phyloP scores from a whole-genome alignment of 2,113 vertebrate genomes.

The Boulengeromyrus knoepffleri region DNA sequence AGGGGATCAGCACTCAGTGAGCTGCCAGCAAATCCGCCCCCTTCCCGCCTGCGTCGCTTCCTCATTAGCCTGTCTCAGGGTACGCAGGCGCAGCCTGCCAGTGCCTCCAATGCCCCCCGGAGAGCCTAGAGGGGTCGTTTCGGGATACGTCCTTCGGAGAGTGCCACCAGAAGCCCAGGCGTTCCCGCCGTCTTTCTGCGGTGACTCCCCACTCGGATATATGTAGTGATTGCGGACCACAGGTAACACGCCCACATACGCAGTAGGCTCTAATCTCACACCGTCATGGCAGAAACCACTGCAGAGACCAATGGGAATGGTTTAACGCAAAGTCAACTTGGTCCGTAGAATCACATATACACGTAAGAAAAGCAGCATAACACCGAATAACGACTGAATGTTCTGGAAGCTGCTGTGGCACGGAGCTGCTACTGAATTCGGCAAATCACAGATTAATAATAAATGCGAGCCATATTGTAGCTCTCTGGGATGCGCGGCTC shows the following conservation, averaged over 20 bases:
- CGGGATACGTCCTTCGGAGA: not conserved
- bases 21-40: not conserved
- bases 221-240: not conserved
- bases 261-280: not conserved
- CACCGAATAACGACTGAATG: not conserved
- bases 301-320: not conserved
- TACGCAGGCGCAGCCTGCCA: not conserved
- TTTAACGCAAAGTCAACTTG: not conserved
- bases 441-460: slow-evolving; percentile 55
- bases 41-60: not conserved
- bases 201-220: not conserved
- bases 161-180: not conserved
- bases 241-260: not conserved
- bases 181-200: not conserved
- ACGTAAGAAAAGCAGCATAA: not conserved
- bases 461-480: slow-evolving; percentile 35
- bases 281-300: not conserved
- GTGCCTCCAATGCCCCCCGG: not conserved
- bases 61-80: not conserved
- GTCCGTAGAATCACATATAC: not conserved
- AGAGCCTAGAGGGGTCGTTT: not conserved
- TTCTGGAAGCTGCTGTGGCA: not conserved
- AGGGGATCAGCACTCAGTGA: not conserved
- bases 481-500: slow-evolving; percentile 36
- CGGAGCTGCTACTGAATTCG: slow-evolving; percentile 17